These are phyloP conservation scores for Hippocampus barbouri DNA, from an alignment of 2,113 vertebrate genomes.

Conservation along the genomic window DNA sequence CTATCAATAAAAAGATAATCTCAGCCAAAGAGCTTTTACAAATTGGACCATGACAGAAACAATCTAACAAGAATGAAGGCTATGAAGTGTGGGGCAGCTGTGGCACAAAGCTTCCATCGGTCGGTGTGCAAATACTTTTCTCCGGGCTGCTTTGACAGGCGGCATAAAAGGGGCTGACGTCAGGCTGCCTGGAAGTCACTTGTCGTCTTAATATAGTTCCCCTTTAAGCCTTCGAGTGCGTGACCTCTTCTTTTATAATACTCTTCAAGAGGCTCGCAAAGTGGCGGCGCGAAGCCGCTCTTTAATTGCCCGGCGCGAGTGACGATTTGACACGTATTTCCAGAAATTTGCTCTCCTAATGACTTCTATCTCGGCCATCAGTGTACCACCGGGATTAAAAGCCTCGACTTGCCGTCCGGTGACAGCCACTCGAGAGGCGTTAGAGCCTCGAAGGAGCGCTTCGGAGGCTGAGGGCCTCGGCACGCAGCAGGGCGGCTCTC, in stretches of 20 bases:
- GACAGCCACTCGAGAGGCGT: constrained; percentile 52
- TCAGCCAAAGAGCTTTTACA: not conserved
- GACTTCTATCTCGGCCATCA: constrained; percentile 48
- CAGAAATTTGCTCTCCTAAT: constrained; percentile 52
- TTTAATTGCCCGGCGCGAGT: constrained; percentile 33
- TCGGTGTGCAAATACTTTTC: not conserved
- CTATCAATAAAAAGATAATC: not conserved
- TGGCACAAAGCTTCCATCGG: not conserved
- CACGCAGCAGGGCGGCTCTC: constrained; percentile 55
- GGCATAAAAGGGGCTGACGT: not conserved
- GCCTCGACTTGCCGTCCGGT: constrained; percentile 47
- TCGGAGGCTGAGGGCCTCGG: constrained; percentile 67
- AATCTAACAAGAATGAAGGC: not conserved
- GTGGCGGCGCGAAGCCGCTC: constrained; percentile 43
- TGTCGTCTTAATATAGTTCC: constrained; percentile 9
- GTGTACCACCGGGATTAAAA: constrained; percentile 52
- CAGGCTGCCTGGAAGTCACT: constrained; percentile 73
- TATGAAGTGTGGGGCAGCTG: not conserved
- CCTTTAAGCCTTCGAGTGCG: constrained; percentile 36
- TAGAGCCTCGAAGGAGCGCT: constrained; percentile 45
- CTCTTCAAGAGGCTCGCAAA: constrained; percentile 39
- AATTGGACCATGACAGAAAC: not conserved
- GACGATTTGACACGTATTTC: constrained; percentile 48
- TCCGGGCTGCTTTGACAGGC: not conserved
- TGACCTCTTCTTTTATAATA: constrained; percentile 38